Percentiles rank a stretch among this genome's conserved stretches.
Evolutionary conservation across 2,113 vertebrate species (phyloP).

Genomic region (Muntiacus muntjak): DNA sequence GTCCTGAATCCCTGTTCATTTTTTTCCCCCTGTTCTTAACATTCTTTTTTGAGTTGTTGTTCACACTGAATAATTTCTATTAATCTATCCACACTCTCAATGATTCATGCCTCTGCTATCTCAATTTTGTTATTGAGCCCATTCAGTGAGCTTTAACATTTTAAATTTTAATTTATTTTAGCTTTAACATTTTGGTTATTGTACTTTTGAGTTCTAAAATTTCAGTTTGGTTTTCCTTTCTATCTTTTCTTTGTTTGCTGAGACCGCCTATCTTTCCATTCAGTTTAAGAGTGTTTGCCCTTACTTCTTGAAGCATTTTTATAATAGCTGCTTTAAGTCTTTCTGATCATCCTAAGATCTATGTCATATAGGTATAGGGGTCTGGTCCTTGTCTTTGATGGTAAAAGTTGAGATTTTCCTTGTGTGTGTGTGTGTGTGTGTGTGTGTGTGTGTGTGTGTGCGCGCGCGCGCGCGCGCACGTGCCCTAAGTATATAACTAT

Average conservation of each 20-base stretch:
- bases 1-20: neutral
- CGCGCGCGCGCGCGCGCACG: accelerated
- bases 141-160: neutral
- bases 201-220: neutral
- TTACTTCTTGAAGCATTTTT: neutral
- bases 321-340: neutral
- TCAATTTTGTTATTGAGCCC: neutral
- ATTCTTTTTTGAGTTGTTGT: neutral
- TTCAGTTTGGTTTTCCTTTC: neutral
- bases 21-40: neutral
- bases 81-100: neutral
- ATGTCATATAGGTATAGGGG: neutral
- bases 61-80: neutral
- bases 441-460: neutral
- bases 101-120: neutral
- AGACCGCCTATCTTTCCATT: neutral
- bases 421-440: neutral
- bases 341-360: neutral
- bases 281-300: neutral
- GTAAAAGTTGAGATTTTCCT: neutral
- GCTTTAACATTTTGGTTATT: neutral
- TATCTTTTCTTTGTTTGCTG: neutral
- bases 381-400: neutral
- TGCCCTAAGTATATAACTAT: neutral
- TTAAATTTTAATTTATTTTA: neutral